Evolutionary conservation across 1,140 invertebrate species (phyloP).

Genomic region (Ceratina australensis): DNA sequence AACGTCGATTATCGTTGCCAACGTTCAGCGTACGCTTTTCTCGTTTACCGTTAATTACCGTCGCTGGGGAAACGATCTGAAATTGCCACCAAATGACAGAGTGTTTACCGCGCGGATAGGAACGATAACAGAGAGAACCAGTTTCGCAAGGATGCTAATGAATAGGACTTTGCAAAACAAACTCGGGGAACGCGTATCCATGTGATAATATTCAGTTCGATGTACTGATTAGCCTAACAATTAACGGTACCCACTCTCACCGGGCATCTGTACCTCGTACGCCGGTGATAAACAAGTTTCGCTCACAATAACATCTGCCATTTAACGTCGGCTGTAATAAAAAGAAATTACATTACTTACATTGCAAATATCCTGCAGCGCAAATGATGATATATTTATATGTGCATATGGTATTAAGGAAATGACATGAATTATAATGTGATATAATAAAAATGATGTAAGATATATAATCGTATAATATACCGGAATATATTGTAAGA

Average conservation of each 20-base stretch:
- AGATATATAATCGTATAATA: too few species aligned
- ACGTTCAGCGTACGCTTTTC: background rate
- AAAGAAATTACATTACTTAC: too few species aligned
- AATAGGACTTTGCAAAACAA: conserved; percentile 13
- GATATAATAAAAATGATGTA: too few species aligned
- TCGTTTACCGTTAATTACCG: conserved; percentile 33
- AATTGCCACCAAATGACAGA: conserved; percentile 24
- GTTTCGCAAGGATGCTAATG: conserved; percentile 27
- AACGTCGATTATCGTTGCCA: conserved; percentile 13
- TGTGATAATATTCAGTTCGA: background rate
- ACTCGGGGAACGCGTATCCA: background rate
- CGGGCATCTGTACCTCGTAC: background rate
- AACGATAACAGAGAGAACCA: conserved; percentile 35
- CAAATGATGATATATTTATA: too few species aligned
- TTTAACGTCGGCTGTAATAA: too few species aligned
- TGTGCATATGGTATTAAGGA: too few species aligned
- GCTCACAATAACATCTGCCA: background rate
- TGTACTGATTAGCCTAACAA: conserved; percentile 24
- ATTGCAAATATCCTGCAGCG: too few species aligned
- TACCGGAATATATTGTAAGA: too few species aligned
- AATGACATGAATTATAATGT: too few species aligned
- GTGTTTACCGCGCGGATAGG: conserved; percentile 1
- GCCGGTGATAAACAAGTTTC: background rate
- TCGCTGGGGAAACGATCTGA: conserved; percentile 7
- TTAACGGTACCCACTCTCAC: background rate